Percentiles rank a stretch among this genome's conserved stretches.
phyloP scores from a whole-genome alignment of 2,888 invertebrate species.

The Chrysolina oricalcia region DNA sequence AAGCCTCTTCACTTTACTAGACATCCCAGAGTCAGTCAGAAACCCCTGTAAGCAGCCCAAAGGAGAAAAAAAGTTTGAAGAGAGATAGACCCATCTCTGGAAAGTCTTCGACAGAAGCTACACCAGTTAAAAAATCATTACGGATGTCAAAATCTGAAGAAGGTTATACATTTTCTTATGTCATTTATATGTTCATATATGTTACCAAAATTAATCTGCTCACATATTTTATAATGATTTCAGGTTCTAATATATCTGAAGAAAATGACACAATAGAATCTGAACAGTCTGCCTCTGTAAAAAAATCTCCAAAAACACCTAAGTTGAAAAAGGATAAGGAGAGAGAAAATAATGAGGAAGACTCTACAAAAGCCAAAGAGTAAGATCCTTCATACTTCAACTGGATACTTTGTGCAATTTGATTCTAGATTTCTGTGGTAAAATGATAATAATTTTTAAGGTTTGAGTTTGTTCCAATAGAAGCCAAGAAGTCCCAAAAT shows the following conservation, averaged over 20 bases:
- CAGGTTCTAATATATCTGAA: conserved; percentile 1
- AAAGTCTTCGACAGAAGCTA: conserved; percentile 35
- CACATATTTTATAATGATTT: not conserved
- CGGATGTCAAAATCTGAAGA: conserved; percentile 38
- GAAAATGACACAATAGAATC: conserved; percentile 11
- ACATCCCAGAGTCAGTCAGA: conserved; percentile 38
- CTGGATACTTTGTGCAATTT: too few relatives aligned
- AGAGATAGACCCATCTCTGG: conserved; percentile 43
- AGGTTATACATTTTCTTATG: conserved; percentile 26
- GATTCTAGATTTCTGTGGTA: too few relatives aligned
- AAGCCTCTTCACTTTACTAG: conserved; percentile 29
- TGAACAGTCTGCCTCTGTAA: conserved; percentile 13
- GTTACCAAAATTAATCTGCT: too few relatives aligned
- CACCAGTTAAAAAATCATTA: conserved; percentile 44
- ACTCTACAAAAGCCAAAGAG: conserved; percentile 23
- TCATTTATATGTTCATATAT: not conserved
- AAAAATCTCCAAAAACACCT: conserved; percentile 28
- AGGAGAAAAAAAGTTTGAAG: conserved; percentile 38
- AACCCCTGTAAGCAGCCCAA: conserved; percentile 22
- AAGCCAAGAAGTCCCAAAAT: conserved; percentile 31
- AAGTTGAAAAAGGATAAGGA: conserved; percentile 30
- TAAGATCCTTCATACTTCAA: conserved; percentile 16
- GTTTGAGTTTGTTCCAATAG: conserved; percentile 42
- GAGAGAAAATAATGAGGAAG: conserved; percentile 31
- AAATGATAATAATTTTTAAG: conserved; percentile 21